Conservation (phyloP, 1,140 invertebrate species). For the Ceratitis capitata region DNA sequence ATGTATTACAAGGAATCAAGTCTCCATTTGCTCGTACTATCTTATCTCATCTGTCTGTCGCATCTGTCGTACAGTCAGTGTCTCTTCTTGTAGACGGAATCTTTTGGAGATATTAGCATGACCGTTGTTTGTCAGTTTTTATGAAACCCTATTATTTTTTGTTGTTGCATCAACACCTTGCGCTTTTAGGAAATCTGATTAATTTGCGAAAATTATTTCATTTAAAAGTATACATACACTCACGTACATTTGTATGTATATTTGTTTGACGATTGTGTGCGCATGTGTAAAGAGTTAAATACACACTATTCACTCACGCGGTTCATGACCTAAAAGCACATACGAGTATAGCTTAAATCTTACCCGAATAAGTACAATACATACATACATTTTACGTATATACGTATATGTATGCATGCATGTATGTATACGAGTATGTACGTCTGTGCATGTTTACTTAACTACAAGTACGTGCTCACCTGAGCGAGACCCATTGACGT, state of each 20-base stretch:
- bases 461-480: not conserved
- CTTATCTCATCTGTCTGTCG: too few relatives aligned
- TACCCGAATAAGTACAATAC: not conserved
- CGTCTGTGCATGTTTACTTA: not conserved
- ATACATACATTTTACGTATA: not conserved
- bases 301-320: not conserved
- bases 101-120: too few relatives aligned
- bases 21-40: too few relatives aligned
- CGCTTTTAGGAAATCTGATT: not conserved
- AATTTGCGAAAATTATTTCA: not conserved
- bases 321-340: not conserved
- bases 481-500: not conserved
- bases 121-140: too few relatives aligned
- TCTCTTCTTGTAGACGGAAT: too few relatives aligned
- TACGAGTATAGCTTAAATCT: not conserved
- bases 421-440: not conserved
- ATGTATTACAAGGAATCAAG: too few relatives aligned
- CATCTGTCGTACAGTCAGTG: too few relatives aligned
- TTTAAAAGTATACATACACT: not conserved
- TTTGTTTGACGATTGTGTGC: not conserved
- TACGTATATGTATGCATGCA: not conserved
- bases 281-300: not conserved
- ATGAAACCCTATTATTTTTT: too few relatives aligned
- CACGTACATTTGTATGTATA: not conserved
- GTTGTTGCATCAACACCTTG: not conserved